A percentile compares a stretch with the other conserved stretches of the same genome.
Evolutionary conservation across 2,113 vertebrate species (phyloP).

Genomic region (Corythaeola cristata): DNA sequence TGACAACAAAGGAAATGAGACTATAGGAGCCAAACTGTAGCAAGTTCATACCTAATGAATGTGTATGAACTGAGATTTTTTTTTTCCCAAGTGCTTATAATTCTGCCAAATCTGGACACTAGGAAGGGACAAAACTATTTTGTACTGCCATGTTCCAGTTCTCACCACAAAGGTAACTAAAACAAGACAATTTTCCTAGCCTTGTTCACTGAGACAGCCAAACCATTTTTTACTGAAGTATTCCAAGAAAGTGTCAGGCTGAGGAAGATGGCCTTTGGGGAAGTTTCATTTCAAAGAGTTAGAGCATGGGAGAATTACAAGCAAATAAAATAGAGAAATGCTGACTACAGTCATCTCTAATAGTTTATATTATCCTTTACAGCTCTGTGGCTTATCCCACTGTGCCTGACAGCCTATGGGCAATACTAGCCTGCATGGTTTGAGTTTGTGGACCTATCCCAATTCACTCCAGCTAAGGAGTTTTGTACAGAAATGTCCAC

Average conservation of each 20-base stretch:
- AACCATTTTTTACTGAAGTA: background rate
- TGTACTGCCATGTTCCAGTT: background rate
- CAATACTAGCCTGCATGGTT: background rate
- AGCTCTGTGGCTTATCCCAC: background rate
- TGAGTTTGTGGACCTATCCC: background rate
- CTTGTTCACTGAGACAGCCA: background rate
- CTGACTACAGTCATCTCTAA: background rate
- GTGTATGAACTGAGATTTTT: background rate
- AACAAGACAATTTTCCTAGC: background rate
- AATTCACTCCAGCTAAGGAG: background rate
- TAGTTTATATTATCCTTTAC: background rate
- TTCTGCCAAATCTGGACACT: background rate
- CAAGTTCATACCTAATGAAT: background rate
- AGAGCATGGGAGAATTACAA: background rate
- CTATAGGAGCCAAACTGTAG: background rate
- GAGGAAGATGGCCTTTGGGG: background rate
- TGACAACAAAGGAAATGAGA: background rate
- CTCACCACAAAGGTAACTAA: background rate
- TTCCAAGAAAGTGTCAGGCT: background rate
- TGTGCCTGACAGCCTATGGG: background rate
- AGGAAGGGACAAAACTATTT: background rate
- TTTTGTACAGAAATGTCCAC: background rate
- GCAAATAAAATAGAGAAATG: background rate
- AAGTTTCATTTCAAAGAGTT: background rate
- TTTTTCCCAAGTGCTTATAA: background rate